phyloP scores from a whole-genome alignment of 2,113 vertebrate genomes.

The Oncorhynchus masou region DNA sequence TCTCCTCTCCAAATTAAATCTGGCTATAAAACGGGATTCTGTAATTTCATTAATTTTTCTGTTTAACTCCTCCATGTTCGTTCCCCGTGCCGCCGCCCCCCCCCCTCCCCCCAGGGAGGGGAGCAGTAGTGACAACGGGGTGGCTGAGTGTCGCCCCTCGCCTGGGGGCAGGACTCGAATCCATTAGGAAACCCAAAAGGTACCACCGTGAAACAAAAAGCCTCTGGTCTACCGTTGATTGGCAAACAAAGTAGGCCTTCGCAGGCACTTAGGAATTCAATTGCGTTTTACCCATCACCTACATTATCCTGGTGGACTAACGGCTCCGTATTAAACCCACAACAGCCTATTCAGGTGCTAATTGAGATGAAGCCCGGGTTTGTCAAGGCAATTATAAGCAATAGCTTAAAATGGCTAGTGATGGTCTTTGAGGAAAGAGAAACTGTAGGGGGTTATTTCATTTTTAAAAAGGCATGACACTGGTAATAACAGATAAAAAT shows the following conservation, averaged over 20 bases:
- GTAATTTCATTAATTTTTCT: conserved; percentile 48
- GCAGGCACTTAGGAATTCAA: conserved; percentile 57
- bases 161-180: conserved; percentile 45
- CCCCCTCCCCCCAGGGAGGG: conserved; percentile 11
- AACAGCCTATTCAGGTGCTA: conserved; percentile 89
- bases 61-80: conserved; percentile 47
- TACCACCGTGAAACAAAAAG: conserved; percentile 50
- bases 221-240: conserved; percentile 43
- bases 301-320: conserved; percentile 79
- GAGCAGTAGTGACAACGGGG: conserved; percentile 42
- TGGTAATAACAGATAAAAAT: conserved; percentile 92
- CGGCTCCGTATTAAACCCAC: conserved; percentile 87
- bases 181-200: conserved; percentile 59
- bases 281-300: conserved; percentile 67
- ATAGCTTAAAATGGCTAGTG: conserved; percentile 93
- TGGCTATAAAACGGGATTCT: conserved; percentile 37
- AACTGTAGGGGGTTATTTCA: conserved; percentile 86
- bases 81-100: conserved; percentile 17
- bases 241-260: conserved; percentile 55
- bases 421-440: conserved; percentile 85
- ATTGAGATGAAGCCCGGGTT: conserved; percentile 94
- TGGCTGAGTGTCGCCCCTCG: conserved; percentile 52
- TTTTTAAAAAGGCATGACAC: conserved; percentile 91
- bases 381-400: conserved; percentile 96
- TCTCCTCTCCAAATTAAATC: conserved; percentile 2